Evolutionary conservation across 2,888 invertebrate genomes (phyloP), one percentile per base, ranked within the genome.

Genomic region (Caenorhabditis japonica): DNA sequence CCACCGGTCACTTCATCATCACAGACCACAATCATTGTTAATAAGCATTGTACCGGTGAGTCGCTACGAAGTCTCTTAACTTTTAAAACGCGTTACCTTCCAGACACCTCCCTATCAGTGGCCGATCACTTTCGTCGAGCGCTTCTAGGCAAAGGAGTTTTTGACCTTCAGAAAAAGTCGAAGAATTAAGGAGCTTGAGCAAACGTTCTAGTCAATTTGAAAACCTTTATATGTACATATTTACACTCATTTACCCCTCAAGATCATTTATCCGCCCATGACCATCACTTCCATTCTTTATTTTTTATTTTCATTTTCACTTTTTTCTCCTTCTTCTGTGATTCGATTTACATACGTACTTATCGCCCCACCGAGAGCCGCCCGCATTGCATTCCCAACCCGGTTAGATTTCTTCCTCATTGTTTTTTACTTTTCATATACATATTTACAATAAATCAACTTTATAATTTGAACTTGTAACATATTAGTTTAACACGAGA

Each of bases 41-140:
- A 58, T 23, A 71, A 58, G 33, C 56, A 58, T 41, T 62, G 61
- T 44, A 21, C 56, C 8, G 60, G 53, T 49, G 12, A 36, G 52
- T 69, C 34, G n/a, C n/a, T n/a, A n/a, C n/a, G n/a, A n/a, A n/a
- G n/a, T n/a, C n/a, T n/a, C n/a, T n/a, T n/a, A n/a, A n/a, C n/a
- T n/a, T n/a, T n/a, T n/a, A 30, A 30, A 10, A 30, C 30, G 7
- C 30, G n/a, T 25, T 17, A 23, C n/a, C 23, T 23, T 23, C 13
- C 56, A 73, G 73, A 73, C 44, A 68, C 68, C n/a, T 70, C 55
- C 13, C 43, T 73, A n/a, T 71, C 71, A 1, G 71, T 78, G 8
- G 78, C 75, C 19, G 76, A 78, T 34, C 78, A 78, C 38, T 78
- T 78, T 53, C 68, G 78, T 17, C 49, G 74, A 25, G 78, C 76